Evolutionary conservation across 2,113 vertebrate genomes (phyloP), one percentile per base, ranked within the genome.

Genomic region (Holacanthus passer): DNA sequence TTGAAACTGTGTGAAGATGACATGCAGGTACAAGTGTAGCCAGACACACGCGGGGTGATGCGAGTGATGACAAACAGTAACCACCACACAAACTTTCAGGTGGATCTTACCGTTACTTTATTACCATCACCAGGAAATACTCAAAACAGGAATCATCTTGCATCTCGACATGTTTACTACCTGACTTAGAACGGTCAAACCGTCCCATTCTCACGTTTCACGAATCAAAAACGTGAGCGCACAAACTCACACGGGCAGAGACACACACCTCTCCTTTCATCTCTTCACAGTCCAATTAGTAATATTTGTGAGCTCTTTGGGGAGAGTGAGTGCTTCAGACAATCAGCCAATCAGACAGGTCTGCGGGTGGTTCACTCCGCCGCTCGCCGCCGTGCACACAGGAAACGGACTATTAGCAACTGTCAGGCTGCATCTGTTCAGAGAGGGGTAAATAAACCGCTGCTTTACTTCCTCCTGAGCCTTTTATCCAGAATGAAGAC

Each of bases 401-500:
- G 75, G 41, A 69, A 78, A 41, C 4, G 0, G 52, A 77, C 63
- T 47, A 48, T 77, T 59, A 69, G 41, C 41, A n/a, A 24, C 58
- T 43, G 47, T 45, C 35, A n/a, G 29, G 37, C 68, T 48, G 27
- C 29, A 9, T 50, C 39, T 64, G 47, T 71, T 6, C 52, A 13
- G 13, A 45, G 20, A 45, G 29, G 11, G 27, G 50, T 37, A 58
- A 65, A 65, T 27, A 16, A 43, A 32, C 45, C 76, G 4, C 41
- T 22, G 31, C 56, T 62, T 39, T 22, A 29, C 43, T 48, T 60
- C 31, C 41, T 50, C 41, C 53, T 24, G 13, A 41, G 35, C 19
- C 27, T 45, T 79, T 72, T 24, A 56, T 65, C 50, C 12, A n/a
- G 11, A 4, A 29, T n/a, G 31, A 19, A 19, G n/a, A 65, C 48